Conservation (phyloP, 2,888 invertebrate species). For the Yponomeuta evonymella region DNA sequence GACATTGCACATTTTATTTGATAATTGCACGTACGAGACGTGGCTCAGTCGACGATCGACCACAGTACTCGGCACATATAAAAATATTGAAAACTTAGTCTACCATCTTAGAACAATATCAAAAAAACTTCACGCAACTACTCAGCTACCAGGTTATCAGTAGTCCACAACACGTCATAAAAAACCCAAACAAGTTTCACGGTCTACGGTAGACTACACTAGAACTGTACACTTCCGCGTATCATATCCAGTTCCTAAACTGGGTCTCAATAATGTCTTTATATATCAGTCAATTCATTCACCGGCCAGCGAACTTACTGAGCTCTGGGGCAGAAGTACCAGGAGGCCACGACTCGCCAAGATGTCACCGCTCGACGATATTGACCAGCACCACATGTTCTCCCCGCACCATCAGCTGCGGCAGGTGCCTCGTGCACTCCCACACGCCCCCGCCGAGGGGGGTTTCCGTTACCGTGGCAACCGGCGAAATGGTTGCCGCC, state of each 20-base stretch:
- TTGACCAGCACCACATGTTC: conserved; percentile 83
- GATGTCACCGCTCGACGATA: conserved; percentile 42
- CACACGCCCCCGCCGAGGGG: conserved; percentile 78
- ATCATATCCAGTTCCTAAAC: no score
- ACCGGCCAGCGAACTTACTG: background rate
- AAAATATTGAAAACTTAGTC: no score
- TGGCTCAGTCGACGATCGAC: no score
- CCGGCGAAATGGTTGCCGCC: conserved; percentile 56
- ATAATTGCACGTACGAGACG: no score
- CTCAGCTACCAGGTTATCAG: background rate
- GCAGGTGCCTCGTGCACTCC: conserved; percentile 80
- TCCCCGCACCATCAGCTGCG: conserved; percentile 84
- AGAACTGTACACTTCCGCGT: no score
- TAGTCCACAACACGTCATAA: background rate
- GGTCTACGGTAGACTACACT: no score
- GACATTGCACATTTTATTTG: no score
- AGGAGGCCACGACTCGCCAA: background rate
- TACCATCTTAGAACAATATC: no score
- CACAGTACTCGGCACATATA: no score
- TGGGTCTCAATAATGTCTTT: no score
- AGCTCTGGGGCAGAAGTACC: background rate
- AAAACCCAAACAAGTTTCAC: background rate
- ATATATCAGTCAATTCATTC: no score
- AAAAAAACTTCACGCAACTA: background rate
- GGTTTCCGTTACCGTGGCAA: conserved; percentile 75